phyloP scores from a whole-genome alignment of 2,888 invertebrate genomes.

The Conomelus anceps region DNA sequence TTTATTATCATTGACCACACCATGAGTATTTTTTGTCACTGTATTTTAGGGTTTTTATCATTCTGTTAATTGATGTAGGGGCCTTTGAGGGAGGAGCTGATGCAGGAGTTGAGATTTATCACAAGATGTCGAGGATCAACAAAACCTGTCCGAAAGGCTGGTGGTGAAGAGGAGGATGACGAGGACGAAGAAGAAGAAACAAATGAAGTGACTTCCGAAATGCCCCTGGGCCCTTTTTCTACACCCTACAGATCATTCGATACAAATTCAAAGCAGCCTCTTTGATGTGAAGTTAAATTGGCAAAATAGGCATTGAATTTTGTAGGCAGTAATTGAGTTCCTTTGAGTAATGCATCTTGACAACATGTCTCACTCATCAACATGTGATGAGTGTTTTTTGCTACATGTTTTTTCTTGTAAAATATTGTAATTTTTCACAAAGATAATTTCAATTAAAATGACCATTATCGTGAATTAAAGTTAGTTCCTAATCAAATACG shows the following conservation, averaged over 20 bases:
- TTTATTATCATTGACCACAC: no score
- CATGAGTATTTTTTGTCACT: no score
- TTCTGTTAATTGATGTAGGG: conserved; percentile 45
- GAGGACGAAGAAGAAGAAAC: conserved; percentile 9
- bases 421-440: no score
- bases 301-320: not conserved
- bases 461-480: no score
- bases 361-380: no score
- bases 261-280: not conserved
- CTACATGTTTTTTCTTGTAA: no score
- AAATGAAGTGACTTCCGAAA: not conserved
- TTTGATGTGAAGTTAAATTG: not conserved
- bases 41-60: conserved; percentile 6
- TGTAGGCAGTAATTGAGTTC: not conserved
- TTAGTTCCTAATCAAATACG: no score
- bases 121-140: conserved; percentile 61
- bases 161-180: conserved; percentile 2
- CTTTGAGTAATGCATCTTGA: not conserved
- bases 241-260: conserved; percentile 1
- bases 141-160: conserved; percentile 52
- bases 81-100: conserved; percentile 57
- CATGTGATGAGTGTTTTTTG: no score
- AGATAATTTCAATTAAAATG: no score
- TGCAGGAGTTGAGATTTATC: conserved; percentile 65
- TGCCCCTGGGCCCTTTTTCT: not conserved